Evolutionary conservation across 2,888 invertebrate genomes (phyloP), one percentile per base, ranked within the genome.

Genomic region (Coelinius sp.): DNA sequence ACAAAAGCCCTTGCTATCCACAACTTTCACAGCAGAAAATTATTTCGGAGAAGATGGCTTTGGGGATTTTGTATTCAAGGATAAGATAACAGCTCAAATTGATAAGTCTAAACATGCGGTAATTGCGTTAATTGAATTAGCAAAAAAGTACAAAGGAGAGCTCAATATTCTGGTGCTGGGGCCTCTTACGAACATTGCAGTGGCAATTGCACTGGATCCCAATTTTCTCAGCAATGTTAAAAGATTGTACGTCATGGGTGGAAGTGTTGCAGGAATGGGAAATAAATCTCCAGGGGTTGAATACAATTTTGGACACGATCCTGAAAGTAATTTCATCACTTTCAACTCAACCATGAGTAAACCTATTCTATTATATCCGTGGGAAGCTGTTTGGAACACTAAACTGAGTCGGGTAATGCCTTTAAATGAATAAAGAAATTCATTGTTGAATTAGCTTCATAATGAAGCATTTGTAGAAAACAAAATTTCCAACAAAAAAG

Each of bases 221-320:
- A 38, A 67, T n/a, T 88, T 89, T 63, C 62, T 81, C 3, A 49
- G 73, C 4, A 78, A 85, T 22, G 70, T 87, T 5, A 83, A 84
- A n/a, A 77, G 80, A 44, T 75, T 89, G 6, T 79, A 84, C 3
- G 76, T 88, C 35, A 80, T 89, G 82, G 89, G 89, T 10, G 84
- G 86, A 2, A 84, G 81, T 46, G 79, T 86, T 1, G 77, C 79
- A 22, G 85, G 85, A 22, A 38, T 79, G 10, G 89, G 89, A 12
- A 88, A 88, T 70, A 73, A 79, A 6, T 77, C 78, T 0, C 84
- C 88, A 0, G 82, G 88, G 12, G 88, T 89, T 0, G 92, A 92
- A 80, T 92, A 90, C 81, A 92, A 92, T 82, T 91, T 92, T 77
- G 80, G 83, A 64, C 84, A 84, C 70, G 92, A 92, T 81, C 91